A percentile compares a stretch with the other conserved stretches of the same genome.
Conservation (phyloP, 1,140 invertebrate species). For the Eriosoma lanigerum region DNA sequence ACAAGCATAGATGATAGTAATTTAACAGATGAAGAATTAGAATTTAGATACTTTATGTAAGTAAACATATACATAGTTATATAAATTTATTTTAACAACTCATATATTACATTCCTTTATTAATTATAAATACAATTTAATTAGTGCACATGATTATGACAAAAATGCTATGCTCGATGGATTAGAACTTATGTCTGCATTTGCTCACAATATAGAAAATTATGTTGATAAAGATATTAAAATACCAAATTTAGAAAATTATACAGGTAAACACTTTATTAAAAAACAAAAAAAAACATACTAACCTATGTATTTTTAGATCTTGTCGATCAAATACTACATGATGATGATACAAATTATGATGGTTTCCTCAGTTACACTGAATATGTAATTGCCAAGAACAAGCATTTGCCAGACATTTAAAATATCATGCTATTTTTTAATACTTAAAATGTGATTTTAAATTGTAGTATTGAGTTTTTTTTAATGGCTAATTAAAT, state of each 20-base stretch:
- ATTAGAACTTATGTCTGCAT: slow-evolving; percentile 70
- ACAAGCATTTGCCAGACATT: slow-evolving; percentile 52
- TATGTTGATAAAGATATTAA: slow-evolving; percentile 53
- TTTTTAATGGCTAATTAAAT: neutral
- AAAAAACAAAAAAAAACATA: neutral
- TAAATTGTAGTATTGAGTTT: neutral
- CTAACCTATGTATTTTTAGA: neutral
- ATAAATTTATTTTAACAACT: neutral
- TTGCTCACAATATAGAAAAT: slow-evolving; percentile 60
- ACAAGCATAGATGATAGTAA: slow-evolving; percentile 62
- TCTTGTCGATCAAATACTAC: slow-evolving; percentile 73
- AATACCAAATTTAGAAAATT: slow-evolving; percentile 12
- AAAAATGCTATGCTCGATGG: slow-evolving; percentile 79
- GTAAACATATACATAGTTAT: slow-evolving; percentile 50
- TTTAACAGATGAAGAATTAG: slow-evolving; percentile 73
- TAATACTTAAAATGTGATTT: neutral
- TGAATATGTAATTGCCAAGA: slow-evolving; percentile 66
- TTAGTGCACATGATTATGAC: slow-evolving; percentile 76
- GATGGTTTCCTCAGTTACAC: slow-evolving; percentile 81
- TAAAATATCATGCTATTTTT: neutral
- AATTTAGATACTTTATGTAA: slow-evolving; percentile 69
- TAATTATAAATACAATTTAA: slow-evolving; percentile 7
- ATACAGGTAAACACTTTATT: slow-evolving; percentile 16
- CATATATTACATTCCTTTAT: too few species aligned
- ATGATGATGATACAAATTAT: slow-evolving; percentile 74